These are phyloP conservation scores for Typhlomys cinereus DNA, from an alignment of 2,113 vertebrate species.

Conservation along the genomic window DNA sequence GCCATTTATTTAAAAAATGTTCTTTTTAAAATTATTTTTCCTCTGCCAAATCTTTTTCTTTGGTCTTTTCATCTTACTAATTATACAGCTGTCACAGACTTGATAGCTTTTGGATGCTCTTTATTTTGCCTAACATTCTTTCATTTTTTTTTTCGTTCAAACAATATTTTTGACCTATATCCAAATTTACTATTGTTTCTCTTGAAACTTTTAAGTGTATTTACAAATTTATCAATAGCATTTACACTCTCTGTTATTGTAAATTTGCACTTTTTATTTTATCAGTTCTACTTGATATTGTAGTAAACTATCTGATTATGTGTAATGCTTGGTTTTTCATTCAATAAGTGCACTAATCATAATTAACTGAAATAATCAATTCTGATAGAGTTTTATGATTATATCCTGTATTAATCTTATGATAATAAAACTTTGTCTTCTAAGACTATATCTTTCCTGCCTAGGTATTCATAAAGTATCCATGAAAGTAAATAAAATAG, in stretches of 20 bases:
- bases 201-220: neutral
- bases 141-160: neutral
- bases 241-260: neutral
- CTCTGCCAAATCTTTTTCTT: too few species aligned
- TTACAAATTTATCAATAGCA: neutral
- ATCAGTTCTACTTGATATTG: neutral
- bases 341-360: neutral
- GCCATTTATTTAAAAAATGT: neutral
- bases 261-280: too few species aligned
- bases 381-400: too few species aligned
- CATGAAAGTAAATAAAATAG: too few species aligned
- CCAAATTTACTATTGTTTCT: neutral
- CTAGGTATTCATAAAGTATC: too few species aligned
- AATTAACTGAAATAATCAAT: neutral
- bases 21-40: too few species aligned
- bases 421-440: neutral
- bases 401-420: neutral
- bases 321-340: neutral
- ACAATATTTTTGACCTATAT: neutral
- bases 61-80: too few species aligned
- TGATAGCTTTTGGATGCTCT: neutral
- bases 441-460: neutral
- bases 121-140: neutral
- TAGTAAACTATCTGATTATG: neutral
- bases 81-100: neutral